Conservation (phyloP, 2,888 invertebrate genomes). For the Gasteruption jaculator region DNA sequence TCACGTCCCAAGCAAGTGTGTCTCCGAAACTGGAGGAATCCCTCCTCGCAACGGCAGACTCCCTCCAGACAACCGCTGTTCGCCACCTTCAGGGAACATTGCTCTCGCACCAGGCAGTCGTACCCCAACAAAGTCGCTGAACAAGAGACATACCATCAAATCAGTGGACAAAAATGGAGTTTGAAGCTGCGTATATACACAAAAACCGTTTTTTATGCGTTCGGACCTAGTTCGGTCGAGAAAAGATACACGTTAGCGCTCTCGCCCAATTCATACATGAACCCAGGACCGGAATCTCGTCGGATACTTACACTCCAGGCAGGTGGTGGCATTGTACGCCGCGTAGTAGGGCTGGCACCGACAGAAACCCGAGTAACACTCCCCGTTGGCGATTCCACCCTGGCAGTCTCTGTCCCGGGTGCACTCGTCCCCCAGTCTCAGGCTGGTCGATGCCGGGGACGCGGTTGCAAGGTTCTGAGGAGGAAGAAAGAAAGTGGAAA, state of each 20-base stretch:
- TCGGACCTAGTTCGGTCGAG: no score
- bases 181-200: no score
- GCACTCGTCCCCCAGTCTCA: slow-evolving; percentile 62
- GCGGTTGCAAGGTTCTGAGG: slow-evolving; percentile 27
- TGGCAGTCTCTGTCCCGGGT: slow-evolving; percentile 63
- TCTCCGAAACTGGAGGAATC: slow-evolving; percentile 80
- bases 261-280: no score
- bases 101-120: slow-evolving; percentile 76
- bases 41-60: slow-evolving; percentile 78
- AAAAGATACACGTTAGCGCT: no score
- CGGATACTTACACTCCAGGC: slow-evolving; percentile 72
- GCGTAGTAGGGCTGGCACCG: slow-evolving; percentile 81
- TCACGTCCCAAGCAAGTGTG: slow-evolving; percentile 89
- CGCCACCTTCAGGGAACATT: slow-evolving; percentile 83
- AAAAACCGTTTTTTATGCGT: no score
- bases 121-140: slow-evolving; percentile 79
- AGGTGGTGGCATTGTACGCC: slow-evolving; percentile 70
- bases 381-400: slow-evolving; percentile 59
- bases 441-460: slow-evolving; percentile 29
- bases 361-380: slow-evolving; percentile 69
- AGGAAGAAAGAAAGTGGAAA: no score
- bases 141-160: no score
- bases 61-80: slow-evolving; percentile 82
- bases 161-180: no score
- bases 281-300: no score